Conservation (phyloP, 2,113 vertebrate genomes). For the Antechinus flavipes region DNA sequence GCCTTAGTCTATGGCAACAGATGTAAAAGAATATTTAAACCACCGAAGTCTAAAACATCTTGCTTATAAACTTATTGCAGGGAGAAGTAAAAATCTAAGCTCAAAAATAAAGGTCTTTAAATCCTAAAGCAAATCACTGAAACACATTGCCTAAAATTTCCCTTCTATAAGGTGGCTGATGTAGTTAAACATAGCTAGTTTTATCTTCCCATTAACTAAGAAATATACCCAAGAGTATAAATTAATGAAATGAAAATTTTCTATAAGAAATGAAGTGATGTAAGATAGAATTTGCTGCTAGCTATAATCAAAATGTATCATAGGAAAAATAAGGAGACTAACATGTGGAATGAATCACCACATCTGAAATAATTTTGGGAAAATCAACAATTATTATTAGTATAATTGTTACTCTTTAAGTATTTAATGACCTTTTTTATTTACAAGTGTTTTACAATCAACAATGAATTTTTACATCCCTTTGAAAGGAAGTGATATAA, state of each 20-base stretch:
- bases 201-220: constrained; percentile 48
- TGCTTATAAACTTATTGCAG: constrained; percentile 44
- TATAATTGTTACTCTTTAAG: neutral
- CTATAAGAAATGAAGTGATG: constrained; percentile 31
- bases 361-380: neutral
- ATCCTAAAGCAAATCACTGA: constrained; percentile 44
- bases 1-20: constrained; percentile 82
- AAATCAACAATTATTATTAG: neutral
- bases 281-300: constrained; percentile 46
- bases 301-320: neutral
- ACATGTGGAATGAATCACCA: neutral
- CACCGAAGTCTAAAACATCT: constrained; percentile 36
- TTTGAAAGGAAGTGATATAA: neutral
- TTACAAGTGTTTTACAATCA: constrained; percentile 13
- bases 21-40: constrained; percentile 74
- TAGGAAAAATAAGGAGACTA: neutral
- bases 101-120: constrained; percentile 33
- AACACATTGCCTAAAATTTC: neutral
- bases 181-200: constrained; percentile 32
- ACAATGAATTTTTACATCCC: neutral
- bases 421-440: constrained; percentile 26
- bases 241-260: constrained; percentile 67
- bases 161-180: neutral
- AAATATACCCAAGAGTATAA: constrained; percentile 57
- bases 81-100: constrained; percentile 42